Percentiles rank a stretch among this genome's conserved stretches.
Evolutionary conservation across 1,140 invertebrate genomes (phyloP).

Genomic region (Diabrotica undecimpunctata): DNA sequence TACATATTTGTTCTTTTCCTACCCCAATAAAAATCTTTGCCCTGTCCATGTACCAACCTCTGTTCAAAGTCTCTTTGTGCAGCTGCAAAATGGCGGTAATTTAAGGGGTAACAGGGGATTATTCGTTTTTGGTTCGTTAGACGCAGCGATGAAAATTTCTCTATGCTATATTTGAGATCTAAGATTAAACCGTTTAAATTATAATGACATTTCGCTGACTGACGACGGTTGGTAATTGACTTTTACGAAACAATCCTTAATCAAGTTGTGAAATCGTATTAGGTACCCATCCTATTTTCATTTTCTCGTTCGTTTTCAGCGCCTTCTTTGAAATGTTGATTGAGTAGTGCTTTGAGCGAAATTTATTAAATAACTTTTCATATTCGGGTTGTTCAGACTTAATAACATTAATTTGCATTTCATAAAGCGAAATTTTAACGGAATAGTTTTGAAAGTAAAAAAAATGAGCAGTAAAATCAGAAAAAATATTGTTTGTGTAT

Average conservation of each 20-base stretch:
- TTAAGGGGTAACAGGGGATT: constrained; percentile 1
- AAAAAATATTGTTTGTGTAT: no score
- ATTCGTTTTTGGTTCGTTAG: background rate
- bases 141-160: background rate
- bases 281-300: constrained; percentile 2
- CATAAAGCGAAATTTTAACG: no score
- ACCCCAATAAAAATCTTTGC: no score
- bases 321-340: background rate
- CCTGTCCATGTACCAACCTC: background rate
- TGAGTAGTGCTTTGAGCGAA: background rate
- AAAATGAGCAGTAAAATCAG: no score
- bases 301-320: background rate
- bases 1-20: no score
- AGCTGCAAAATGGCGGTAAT: background rate
- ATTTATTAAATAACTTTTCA: background rate
- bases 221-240: background rate
- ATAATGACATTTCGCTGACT: constrained; percentile 2
- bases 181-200: constrained; percentile 1
- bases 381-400: background rate
- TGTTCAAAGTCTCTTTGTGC: background rate
- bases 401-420: background rate
- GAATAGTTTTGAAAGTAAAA: no score
- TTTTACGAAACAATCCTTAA: constrained; percentile 1
- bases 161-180: constrained; percentile 1
- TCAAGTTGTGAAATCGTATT: background rate